phyloP scores from a whole-genome alignment of 2,888 invertebrate species.

The Dusona sp. region DNA sequence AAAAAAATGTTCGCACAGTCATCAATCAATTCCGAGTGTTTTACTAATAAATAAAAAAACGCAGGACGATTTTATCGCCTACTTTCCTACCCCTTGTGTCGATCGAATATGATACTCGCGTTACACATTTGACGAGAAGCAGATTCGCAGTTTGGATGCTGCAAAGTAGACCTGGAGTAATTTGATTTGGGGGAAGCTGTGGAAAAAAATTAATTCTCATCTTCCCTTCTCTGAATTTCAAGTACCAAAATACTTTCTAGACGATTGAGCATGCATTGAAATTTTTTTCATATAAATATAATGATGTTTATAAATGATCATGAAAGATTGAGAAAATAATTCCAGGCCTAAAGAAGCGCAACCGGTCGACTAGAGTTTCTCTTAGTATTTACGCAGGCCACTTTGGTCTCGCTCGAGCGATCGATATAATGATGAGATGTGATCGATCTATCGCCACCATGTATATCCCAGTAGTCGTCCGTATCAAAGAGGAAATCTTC shows the following conservation, averaged over 20 bases:
- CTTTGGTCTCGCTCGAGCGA: slow-evolving; percentile 59
- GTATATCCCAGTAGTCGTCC: not conserved
- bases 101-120: not conserved
- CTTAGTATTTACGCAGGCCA: slow-evolving; percentile 59
- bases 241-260: not conserved
- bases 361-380: slow-evolving; percentile 57
- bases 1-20: slow-evolving; percentile 31
- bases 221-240: not conserved
- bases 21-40: slow-evolving; percentile 22
- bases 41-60: not conserved
- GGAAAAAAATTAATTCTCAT: not conserved
- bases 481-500: slow-evolving; percentile 4
- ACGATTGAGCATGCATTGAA: not conserved
- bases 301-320: slow-evolving; percentile 6
- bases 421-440: slow-evolving; percentile 57
- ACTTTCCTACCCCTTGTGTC: slow-evolving; percentile 25
- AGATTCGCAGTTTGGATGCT: not conserved
- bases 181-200: not conserved
- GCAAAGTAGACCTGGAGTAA: not conserved
- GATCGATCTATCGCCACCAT: slow-evolving; percentile 49
- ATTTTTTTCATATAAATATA: not conserved
- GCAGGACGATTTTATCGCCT: slow-evolving; percentile 5
- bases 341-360: slow-evolving; percentile 55
- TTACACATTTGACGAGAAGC: not conserved
- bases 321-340: slow-evolving; percentile 30